phyloP scores from a whole-genome alignment of 2,888 invertebrate species.

The Lapara coniferarum region DNA sequence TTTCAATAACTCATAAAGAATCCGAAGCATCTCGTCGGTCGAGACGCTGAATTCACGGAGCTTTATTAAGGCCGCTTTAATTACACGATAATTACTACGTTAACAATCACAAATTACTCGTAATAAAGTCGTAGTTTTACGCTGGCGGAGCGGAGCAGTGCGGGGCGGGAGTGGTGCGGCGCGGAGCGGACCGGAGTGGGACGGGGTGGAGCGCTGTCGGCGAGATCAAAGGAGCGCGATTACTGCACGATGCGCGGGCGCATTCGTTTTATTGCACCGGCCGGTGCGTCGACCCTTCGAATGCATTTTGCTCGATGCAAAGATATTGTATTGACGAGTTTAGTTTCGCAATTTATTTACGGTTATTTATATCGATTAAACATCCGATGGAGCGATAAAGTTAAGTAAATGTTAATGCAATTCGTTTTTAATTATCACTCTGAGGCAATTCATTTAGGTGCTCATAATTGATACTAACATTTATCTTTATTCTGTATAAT shows the following conservation, averaged over 20 bases:
- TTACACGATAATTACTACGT: slow-evolving; percentile 55
- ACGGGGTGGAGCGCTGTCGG: slow-evolving; percentile 44
- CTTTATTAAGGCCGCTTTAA: slow-evolving; percentile 41
- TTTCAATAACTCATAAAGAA: slow-evolving; percentile 14
- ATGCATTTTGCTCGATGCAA: slow-evolving; percentile 34
- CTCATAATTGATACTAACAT: not conserved
- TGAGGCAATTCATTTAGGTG: not conserved
- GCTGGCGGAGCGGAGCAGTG: slow-evolving; percentile 42
- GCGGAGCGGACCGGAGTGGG: slow-evolving; percentile 25
- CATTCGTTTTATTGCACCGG: slow-evolving; percentile 50
- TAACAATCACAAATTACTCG: slow-evolving; percentile 62
- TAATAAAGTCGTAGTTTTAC: slow-evolving; percentile 58
- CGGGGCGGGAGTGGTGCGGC: slow-evolving; percentile 29
- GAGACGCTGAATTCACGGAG: slow-evolving; percentile 14
- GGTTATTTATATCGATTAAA: slow-evolving; percentile 6
- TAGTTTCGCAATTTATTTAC: slow-evolving; percentile 18
- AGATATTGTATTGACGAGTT: slow-evolving; percentile 22
- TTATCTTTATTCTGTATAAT: not conserved
- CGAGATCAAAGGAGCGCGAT: slow-evolving; percentile 69
- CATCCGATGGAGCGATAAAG: not conserved
- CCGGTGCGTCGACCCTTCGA: slow-evolving; percentile 54
- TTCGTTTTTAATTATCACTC: slow-evolving; percentile 10
- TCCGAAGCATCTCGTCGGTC: slow-evolving; percentile 9
- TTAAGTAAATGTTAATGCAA: slow-evolving; percentile 13
- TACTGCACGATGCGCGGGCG: slow-evolving; percentile 67